Base-by-base conservation (phyloP, 2,113 vertebrate species). In the Forbesichthys agassizii region DNA sequence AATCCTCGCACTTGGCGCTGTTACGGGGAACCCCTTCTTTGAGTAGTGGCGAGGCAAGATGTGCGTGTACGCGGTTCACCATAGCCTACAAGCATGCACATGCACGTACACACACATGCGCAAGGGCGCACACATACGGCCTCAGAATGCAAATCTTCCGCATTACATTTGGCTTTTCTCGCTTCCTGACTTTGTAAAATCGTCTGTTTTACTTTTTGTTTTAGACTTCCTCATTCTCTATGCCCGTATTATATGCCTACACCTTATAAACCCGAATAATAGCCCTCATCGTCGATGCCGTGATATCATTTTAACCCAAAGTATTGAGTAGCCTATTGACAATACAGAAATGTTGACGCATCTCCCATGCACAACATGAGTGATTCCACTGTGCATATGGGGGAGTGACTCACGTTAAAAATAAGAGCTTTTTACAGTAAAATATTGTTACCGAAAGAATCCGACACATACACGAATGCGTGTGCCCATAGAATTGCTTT, bases 1-100 rank as follows among this genome's bases (percentile, higher is more conserved):
- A 13, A 56, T 65, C 62, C 6, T 13, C 1, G 13, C 71, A 33
- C 58, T 20, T 20, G 5, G 53, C 54, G 2, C 5, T 62, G 51
- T 62, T 68, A 64, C 80, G 73, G 88, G 83, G 88, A 89, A 88
- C 79, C 87, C 88, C 85, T 67, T 72, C 49, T 18, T 82, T 57
- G n/a, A 48, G 9, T 56, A 56, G 46, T 10, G 68, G 77, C 69
- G 60, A 70, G 68, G 67, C 75, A 71, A 53, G 46, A 58, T 48
- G 67, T 52, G 75, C 82, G 66, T 78, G 65, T 60, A 52, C 75
- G 71, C 65, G 74, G 61, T 75, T 79, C 55, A 66, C 66, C 64
- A 59, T 61, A 48, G 66, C 49, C 51, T 56, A 55, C 64, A 33
- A 42, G 8, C 57, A 9, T 33, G 33, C 10, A 16, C 13, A 61